Evolutionary conservation across 23 tunicate species (phyloP).

Genomic region (Styela clava): DNA sequence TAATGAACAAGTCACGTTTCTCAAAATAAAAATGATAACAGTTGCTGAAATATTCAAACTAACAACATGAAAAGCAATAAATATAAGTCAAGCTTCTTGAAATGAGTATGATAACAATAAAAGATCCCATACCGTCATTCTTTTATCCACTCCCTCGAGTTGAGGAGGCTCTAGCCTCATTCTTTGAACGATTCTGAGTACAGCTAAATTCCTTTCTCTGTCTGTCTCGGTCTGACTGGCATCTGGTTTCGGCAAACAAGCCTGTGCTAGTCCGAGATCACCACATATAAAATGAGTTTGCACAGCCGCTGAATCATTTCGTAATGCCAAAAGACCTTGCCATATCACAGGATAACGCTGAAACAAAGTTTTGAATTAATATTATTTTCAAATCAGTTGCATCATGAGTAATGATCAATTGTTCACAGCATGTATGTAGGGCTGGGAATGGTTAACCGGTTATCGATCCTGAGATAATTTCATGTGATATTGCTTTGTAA

Average conservation of each 20-base stretch:
- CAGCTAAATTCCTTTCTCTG: slow-evolving; percentile 38
- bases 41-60: too few relatives aligned
- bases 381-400: too few relatives aligned
- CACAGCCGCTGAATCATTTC: slow-evolving; percentile 79
- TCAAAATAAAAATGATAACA: too few relatives aligned
- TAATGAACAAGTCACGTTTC: too few relatives aligned
- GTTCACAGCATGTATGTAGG: background rate
- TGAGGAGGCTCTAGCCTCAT: slow-evolving; percentile 71
- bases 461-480: too few relatives aligned
- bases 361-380: background rate
- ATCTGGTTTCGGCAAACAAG: slow-evolving; percentile 57
- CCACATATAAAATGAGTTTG: slow-evolving; percentile 89
- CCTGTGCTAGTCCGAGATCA: slow-evolving; percentile 34
- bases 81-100: too few relatives aligned
- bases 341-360: slow-evolving; percentile 97
- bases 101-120: too few relatives aligned
- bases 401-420: background rate
- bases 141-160: slow-evolving; percentile 35
- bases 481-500: background rate
- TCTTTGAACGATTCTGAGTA: slow-evolving; percentile 66
- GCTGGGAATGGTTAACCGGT: too few relatives aligned
- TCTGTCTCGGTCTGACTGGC: background rate
- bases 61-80: too few relatives aligned
- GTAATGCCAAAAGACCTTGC: slow-evolving; percentile 84
- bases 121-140: slow-evolving; percentile 82